These are phyloP conservation scores for Prietella phreatophila DNA, from an alignment of 2,113 vertebrate species.

Conservation along the genomic window DNA sequence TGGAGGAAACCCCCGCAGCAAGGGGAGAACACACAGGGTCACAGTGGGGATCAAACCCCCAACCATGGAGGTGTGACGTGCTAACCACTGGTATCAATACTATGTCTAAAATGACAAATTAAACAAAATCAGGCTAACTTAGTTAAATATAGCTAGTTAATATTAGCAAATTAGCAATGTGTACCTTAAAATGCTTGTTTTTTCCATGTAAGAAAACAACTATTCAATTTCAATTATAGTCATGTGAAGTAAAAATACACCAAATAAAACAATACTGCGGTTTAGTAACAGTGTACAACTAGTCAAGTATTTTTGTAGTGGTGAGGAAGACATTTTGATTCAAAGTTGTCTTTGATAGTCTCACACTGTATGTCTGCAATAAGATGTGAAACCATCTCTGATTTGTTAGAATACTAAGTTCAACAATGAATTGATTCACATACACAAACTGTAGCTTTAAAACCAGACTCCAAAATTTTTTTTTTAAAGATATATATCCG, in stretches of 20 bases:
- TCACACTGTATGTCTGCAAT: background rate
- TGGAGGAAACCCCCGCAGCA: too few species aligned
- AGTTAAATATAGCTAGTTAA: background rate
- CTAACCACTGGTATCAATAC: background rate
- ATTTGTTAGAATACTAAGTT: background rate
- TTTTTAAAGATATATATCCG: background rate
- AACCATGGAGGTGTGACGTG: too few species aligned
- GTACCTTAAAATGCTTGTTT: background rate
- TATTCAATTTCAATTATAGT: too few species aligned
- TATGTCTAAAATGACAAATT: background rate
- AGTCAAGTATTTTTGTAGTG: background rate
- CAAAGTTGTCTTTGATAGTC: background rate
- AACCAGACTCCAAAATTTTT: too few species aligned
- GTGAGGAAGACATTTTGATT: background rate
- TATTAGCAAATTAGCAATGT: background rate
- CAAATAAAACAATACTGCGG: background rate
- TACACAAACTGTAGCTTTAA: background rate
- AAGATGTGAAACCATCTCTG: background rate
- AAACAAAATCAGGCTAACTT: background rate
- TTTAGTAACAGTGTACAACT: background rate
- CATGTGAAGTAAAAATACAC: background rate
- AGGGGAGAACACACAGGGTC: too few species aligned
- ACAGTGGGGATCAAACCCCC: too few species aligned
- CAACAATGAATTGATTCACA: background rate
- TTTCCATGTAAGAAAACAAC: background rate